Percentiles rank a stretch among this genome's conserved stretches.
phyloP scores from a whole-genome alignment of 2,113 vertebrate genomes.

The Hiodon tergisus region DNA sequence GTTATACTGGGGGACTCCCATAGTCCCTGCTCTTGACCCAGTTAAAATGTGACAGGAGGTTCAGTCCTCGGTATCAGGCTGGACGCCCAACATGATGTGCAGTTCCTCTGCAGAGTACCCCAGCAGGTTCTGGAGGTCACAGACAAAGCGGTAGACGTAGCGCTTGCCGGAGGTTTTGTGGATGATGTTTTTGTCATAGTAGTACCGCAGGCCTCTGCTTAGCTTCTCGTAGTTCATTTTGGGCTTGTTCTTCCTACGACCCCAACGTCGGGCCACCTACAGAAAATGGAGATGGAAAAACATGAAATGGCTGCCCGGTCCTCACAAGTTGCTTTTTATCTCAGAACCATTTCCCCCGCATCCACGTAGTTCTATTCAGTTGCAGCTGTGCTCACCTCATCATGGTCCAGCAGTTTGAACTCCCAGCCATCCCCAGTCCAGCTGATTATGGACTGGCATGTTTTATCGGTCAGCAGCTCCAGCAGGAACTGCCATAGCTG shows the following conservation, averaged over 20 bases:
- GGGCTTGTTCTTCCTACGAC: conserved; percentile 82
- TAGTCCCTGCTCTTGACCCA: not conserved
- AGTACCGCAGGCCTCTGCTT: conserved; percentile 79
- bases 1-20: not conserved
- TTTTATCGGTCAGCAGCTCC: conserved; percentile 79
- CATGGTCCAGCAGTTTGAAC: conserved; percentile 82
- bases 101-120: conserved; percentile 78
- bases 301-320: not conserved
- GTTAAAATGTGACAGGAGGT: not conserved
- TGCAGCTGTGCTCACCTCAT: conserved; percentile 62
- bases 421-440: conserved; percentile 89
- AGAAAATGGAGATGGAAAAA: not conserved
- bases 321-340: not conserved
- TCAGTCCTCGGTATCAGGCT: conserved; percentile 82
- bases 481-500: conserved; percentile 87
- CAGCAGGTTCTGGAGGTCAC: conserved; percentile 78
- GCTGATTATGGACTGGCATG: conserved; percentile 79
- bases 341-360: not conserved
- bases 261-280: conserved; percentile 81
- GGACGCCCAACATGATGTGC: conserved; percentile 78
- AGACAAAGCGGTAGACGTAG: conserved; percentile 85
- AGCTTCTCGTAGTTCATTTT: conserved; percentile 94
- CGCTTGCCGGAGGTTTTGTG: conserved; percentile 84
- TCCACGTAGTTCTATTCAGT: not conserved
- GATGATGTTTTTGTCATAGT: conserved; percentile 90